Base-by-base conservation (phyloP, 2,113 vertebrate genomes). In the Corydoras sp. region DNA sequence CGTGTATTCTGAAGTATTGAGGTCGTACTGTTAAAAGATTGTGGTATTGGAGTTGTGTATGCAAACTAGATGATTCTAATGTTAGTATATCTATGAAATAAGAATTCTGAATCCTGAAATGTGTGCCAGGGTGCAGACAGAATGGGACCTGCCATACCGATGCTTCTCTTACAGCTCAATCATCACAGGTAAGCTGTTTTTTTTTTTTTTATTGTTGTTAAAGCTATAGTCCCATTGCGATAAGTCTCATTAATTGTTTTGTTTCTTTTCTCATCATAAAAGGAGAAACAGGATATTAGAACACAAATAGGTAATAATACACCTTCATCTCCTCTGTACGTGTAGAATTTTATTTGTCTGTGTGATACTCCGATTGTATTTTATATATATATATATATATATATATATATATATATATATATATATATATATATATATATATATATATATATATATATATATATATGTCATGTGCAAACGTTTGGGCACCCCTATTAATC, bases 41-140 rank as follows among this genome's bases (percentile, higher is more conserved):
- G 35, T 43, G 35, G 35, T 43, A 43, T 43, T 43, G 35, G 35
- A 43, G 35, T 43, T 43, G 35, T 43, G 35, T 43, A 8, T 43
- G 7, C 35, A 43, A 5, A 43, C 35, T 43, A 43, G 18, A 43
- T 43, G 35, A 8, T 43, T 43, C 35, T 43, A 8, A 43, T 43
- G 35, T 43, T 43, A 43, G 35, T 43, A 43, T 43, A 43, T 43
- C 35, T 43, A 43, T 5, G 4, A 43, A 14, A 15, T 14, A 49
- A 68, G 31, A 68, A 10, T 67, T 55, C 70, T 66, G 18, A 24
- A 24, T 24, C 18, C 18, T 24, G 18, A 24, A 24, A 24, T 24
- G 24, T 18, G 56, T 10, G 5, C 6, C 58, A 73, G 71, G 9
- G 14, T 73, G 64, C 64, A 73, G 31, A 54, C 56, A 58, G 31